A percentile compares a stretch with the other conserved stretches of the same genome.
phyloP scores from a whole-genome alignment of 2,113 vertebrate species.

The Grammomys dolichurus region DNA sequence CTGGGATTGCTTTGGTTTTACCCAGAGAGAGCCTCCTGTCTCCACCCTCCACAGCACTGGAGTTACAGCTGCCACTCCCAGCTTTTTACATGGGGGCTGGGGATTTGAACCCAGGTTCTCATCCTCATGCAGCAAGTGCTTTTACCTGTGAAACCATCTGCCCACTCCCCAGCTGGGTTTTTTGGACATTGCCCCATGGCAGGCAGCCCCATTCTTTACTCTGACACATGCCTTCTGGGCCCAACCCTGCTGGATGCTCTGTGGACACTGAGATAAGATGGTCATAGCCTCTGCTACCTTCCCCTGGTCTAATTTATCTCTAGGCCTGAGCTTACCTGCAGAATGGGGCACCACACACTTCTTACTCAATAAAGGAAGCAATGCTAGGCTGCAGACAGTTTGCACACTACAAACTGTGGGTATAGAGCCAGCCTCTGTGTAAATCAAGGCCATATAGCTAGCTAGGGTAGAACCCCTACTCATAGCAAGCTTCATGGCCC shows the following conservation, averaged over 20 bases:
- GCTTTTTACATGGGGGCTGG: neutral
- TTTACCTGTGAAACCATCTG: neutral
- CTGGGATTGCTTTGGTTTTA: neutral
- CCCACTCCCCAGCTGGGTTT: neutral
- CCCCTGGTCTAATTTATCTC: neutral
- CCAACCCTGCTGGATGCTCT: neutral
- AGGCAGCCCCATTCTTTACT: neutral
- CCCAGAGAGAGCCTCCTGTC: too few relatives aligned
- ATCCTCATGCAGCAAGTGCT: neutral
- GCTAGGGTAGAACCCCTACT: neutral
- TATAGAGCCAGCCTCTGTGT: neutral
- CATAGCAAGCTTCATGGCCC: neutral
- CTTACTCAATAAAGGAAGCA: neutral
- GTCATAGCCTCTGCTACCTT: neutral
- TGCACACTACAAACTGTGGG: fast-evolving
- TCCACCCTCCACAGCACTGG: neutral
- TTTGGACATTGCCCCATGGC: neutral
- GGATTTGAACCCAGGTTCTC: neutral
- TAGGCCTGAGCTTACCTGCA: neutral
- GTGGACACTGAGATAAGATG: neutral
- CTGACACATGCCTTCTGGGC: neutral
- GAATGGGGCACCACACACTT: neutral
- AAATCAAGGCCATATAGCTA: neutral
- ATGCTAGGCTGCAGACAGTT: neutral
- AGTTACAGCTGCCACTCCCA: neutral